Base-by-base conservation (phyloP, 1,140 invertebrate species). In the Drosophila oshimai region DNA sequence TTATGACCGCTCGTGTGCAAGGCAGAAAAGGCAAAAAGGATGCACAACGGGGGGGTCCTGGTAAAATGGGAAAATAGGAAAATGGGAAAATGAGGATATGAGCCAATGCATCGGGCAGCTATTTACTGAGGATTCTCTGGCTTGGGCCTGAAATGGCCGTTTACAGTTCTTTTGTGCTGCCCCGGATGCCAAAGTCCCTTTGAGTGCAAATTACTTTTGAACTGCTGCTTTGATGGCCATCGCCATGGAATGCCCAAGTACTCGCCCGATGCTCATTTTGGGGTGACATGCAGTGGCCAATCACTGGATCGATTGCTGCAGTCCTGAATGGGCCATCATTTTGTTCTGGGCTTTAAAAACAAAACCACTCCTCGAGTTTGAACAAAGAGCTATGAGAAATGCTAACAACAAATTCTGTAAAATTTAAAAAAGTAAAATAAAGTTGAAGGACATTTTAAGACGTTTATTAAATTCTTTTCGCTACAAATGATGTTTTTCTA, bases 1-100 rank as follows among this genome's bases (percentile, higher is more conserved):
- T 79, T 75, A 47, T 76, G 65, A 47, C 67, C 49, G 61, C 45
- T 64, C 64, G 49, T 77, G 62, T 42, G 57, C 57, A 62, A 20
- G 39, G 22, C 47, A 47, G 39, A 18, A 20, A 29, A 18, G 24
- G 39, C 26, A 20, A 29, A 18, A 34, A 33, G 46, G 26, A 31
- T 31, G 51, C 45, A 7, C 3, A 10, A 15, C 20, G 47, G 26
- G 29, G 7, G 10, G n/a, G n/a, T n/a, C n/a, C n/a, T n/a, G n/a
- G n/a, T n/a, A n/a, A n/a, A n/a, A n/a, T n/a, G n/a, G n/a, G n/a
- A n/a, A n/a, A n/a, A n/a, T n/a, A n/a, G n/a, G n/a, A n/a, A n/a
- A n/a, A 12, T n/a, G 13, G 7, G 9, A 20, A 12, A 6, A n/a
- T 15, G 17, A 60, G 49, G 37, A 47, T 34, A 10, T 24, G 10